phyloP scores from a whole-genome alignment of 1,140 invertebrate genomes.

The Thalassaphorura encarpata region DNA sequence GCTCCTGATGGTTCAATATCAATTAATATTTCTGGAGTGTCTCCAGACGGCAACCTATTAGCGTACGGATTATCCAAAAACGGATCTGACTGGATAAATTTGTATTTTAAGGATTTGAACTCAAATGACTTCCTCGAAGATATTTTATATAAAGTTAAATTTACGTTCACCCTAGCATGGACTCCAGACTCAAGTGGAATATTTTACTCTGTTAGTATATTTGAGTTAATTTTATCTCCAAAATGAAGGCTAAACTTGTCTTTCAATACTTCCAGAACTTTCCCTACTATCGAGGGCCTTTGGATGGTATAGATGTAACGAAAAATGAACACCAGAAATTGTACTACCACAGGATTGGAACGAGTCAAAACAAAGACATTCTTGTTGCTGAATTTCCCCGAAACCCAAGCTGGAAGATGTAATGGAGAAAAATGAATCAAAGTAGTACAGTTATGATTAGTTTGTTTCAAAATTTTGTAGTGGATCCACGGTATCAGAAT shows the following conservation, averaged over 20 bases:
- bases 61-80: slow-evolving; percentile 84
- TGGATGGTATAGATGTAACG: slow-evolving; percentile 88
- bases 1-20: slow-evolving; percentile 89
- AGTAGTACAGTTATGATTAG: too few relatives aligned
- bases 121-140: slow-evolving; percentile 80
- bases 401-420: slow-evolving; percentile 83
- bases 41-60: slow-evolving; percentile 78
- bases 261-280: not conserved
- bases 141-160: slow-evolving; percentile 80
- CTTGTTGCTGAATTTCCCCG: slow-evolving; percentile 82
- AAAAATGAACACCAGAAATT: slow-evolving; percentile 74
- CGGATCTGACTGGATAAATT: slow-evolving; percentile 91
- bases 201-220: slow-evolving; percentile 61
- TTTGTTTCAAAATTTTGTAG: slow-evolving; percentile 1
- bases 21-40: slow-evolving; percentile 68
- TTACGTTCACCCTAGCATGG: slow-evolving; percentile 73
- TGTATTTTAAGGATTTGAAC: slow-evolving; percentile 66
- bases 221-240: slow-evolving; percentile 59
- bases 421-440: slow-evolving; percentile 50
- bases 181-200: slow-evolving; percentile 88
- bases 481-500: slow-evolving; percentile 21
- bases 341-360: slow-evolving; percentile 82
- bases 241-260: slow-evolving; percentile 47
- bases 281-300: slow-evolving; percentile 52
- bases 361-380: slow-evolving; percentile 75